A percentile compares a stretch with the other conserved stretches of the same genome.
phyloP scores from a whole-genome alignment of 2,888 invertebrate species.

The Archips crataeganus region DNA sequence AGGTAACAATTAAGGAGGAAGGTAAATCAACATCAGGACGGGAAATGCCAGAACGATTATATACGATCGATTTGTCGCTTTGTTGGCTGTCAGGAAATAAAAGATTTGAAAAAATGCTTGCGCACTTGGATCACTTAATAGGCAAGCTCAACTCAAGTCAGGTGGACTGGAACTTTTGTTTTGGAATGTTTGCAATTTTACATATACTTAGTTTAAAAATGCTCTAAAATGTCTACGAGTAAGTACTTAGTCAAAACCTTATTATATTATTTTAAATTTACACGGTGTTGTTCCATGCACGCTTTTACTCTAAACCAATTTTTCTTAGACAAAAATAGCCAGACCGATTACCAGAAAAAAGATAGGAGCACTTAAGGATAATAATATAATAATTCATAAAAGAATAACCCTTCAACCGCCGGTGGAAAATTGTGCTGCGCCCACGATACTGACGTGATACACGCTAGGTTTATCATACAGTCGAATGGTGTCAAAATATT shows the following conservation, averaged over 20 bases:
- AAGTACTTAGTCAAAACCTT: background rate
- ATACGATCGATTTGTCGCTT: conserved; percentile 57
- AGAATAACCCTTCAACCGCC: conserved; percentile 68
- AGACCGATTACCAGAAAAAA: conserved; percentile 38
- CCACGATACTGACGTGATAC: conserved; percentile 60
- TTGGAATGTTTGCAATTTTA: too few relatives aligned
- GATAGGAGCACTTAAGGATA: conserved; percentile 50
- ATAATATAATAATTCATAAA: conserved; percentile 66
- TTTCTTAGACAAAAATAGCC: conserved; percentile 16
- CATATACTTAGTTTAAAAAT: background rate
- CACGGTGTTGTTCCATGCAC: background rate
- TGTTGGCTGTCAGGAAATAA: background rate
- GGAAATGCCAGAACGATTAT: conserved; percentile 65
- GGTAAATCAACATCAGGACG: conserved; percentile 59
- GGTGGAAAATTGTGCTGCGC: conserved; percentile 61
- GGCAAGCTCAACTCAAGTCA: too few relatives aligned
- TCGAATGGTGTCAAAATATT: conserved; percentile 33
- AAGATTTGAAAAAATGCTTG: background rate
- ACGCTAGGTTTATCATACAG: conserved; percentile 56
- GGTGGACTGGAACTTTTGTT: too few relatives aligned
- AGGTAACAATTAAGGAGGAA: conserved; percentile 56
- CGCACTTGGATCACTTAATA: background rate
- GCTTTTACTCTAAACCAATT: conserved; percentile 18
- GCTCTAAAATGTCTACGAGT: background rate
- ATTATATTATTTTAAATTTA: background rate